Evolutionary conservation across 1,140 invertebrate genomes (phyloP).

Genomic region (Eriosoma lanigerum): DNA sequence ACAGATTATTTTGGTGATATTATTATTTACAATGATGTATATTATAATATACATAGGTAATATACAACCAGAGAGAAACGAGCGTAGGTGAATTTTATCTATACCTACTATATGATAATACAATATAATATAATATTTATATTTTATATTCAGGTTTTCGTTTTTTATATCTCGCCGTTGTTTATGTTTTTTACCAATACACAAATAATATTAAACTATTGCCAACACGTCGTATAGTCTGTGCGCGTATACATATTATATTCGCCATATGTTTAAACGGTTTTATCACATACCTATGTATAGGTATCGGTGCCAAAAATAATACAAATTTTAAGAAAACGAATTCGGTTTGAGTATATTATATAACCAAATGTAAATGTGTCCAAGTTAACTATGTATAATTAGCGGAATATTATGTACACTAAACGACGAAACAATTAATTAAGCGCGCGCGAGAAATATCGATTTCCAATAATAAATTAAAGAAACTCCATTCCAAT

Average conservation of each 20-base stretch:
- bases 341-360: too few relatives aligned
- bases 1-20: conserved; percentile 31
- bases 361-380: too few relatives aligned
- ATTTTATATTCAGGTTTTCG: conserved; percentile 2
- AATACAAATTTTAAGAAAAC: too few relatives aligned
- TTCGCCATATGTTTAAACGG: neutral
- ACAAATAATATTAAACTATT: neutral
- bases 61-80: neutral
- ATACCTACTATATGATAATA: neutral
- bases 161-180: neutral
- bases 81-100: conserved; percentile 19
- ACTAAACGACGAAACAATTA: too few relatives aligned
- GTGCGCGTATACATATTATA: too few relatives aligned
- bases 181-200: neutral
- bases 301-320: neutral
- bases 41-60: neutral
- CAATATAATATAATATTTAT: neutral
- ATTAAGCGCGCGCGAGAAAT: too few relatives aligned
- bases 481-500: too few relatives aligned
- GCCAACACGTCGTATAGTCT: neutral
- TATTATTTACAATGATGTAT: too few relatives aligned
- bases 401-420: too few relatives aligned
- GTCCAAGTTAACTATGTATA: too few relatives aligned
- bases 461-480: too few relatives aligned
- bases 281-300: neutral